A percentile compares a stretch with the other conserved stretches of the same genome.
Conservation (phyloP, 2,888 invertebrate species). For the Ctena decussata region DNA sequence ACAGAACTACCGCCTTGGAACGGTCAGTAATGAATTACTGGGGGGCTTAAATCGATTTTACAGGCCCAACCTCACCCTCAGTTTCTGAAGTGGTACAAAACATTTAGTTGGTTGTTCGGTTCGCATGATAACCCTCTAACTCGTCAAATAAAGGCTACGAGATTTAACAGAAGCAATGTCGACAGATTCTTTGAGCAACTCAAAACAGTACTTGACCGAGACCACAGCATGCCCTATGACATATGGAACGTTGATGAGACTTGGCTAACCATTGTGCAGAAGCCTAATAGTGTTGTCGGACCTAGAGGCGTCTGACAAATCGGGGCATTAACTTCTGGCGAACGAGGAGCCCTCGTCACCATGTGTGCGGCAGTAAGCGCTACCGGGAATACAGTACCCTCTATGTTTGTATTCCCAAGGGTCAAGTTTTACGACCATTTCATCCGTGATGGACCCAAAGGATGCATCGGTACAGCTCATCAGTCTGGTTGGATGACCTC, state of each 20-base stretch:
- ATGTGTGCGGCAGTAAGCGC: constrained; percentile 42
- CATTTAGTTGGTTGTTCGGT: too few relatives aligned
- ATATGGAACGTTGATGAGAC: constrained; percentile 65
- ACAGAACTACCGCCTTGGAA: too few relatives aligned
- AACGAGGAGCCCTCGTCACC: constrained; percentile 56
- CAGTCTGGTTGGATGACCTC: constrained; percentile 79
- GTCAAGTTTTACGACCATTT: constrained; percentile 38
- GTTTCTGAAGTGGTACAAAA: too few relatives aligned
- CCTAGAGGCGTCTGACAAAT: constrained; percentile 54
- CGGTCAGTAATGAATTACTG: too few relatives aligned
- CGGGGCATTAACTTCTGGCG: constrained; percentile 58
- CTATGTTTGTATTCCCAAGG: constrained; percentile 55
- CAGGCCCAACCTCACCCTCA: too few relatives aligned
- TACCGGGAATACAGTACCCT: constrained; percentile 45
- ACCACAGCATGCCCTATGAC: constrained; percentile 27
- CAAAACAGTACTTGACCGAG: constrained; percentile 35
- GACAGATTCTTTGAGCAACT: constrained; percentile 51
- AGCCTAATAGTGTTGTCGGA: constrained; percentile 44
- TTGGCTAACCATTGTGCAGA: constrained; percentile 57
- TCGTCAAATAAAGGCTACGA: too few relatives aligned
- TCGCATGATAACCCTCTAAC: too few relatives aligned
- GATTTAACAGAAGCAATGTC: constrained; percentile 50
- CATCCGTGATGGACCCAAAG: constrained; percentile 25
- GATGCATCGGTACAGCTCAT: constrained; percentile 36
- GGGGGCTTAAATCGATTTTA: too few relatives aligned